phyloP scores from a whole-genome alignment of 2,888 invertebrate genomes.

The Andrena trimmerana region DNA sequence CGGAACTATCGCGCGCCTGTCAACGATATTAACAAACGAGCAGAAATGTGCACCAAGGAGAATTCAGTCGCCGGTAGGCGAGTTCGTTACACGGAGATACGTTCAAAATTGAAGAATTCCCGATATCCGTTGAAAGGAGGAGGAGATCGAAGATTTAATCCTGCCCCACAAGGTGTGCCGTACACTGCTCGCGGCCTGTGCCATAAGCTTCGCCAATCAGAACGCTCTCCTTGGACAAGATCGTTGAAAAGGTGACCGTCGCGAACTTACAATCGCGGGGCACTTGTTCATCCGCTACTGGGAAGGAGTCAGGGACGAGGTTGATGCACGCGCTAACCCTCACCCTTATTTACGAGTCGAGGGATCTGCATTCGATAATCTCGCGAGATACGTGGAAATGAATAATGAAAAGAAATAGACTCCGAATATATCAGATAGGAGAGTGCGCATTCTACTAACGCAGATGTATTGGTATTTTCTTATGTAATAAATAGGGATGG shows the following conservation, averaged over 20 bases:
- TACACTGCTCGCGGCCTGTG: not conserved
- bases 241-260: not conserved
- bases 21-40: slow-evolving; percentile 51
- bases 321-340: too few relatives aligned
- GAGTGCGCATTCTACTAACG: not conserved
- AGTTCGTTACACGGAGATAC: slow-evolving; percentile 57
- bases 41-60: slow-evolving; percentile 22
- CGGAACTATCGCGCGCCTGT: slow-evolving; percentile 36
- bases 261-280: not conserved
- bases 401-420: not conserved
- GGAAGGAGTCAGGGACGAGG: too few relatives aligned
- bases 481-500: not conserved
- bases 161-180: slow-evolving; percentile 33
- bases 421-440: not conserved
- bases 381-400: too few relatives aligned
- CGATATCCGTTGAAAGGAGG: slow-evolving; percentile 42
- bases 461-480: not conserved
- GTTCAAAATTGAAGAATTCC: slow-evolving; percentile 58
- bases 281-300: too few relatives aligned
- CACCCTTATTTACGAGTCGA: too few relatives aligned
- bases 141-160: slow-evolving; percentile 43
- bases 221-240: slow-evolving; percentile 48
- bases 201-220: slow-evolving; percentile 39
- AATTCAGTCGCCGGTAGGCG: slow-evolving; percentile 36
- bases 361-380: too few relatives aligned